Base-by-base conservation (phyloP, 2,797 vertebrate species). In the Gastrophryne carolinensis region DNA sequence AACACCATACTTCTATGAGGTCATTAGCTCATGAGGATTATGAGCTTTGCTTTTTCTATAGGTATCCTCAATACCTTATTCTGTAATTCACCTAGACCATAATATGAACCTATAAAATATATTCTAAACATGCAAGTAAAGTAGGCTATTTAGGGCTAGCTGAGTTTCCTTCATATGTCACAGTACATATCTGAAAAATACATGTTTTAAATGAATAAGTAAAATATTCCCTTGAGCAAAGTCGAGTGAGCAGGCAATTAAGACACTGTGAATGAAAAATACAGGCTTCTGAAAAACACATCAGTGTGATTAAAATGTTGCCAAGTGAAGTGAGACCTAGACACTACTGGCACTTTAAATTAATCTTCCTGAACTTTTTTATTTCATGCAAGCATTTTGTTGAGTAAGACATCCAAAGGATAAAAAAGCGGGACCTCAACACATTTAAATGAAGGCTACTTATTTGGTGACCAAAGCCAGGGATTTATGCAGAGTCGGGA, bases 381-480 rank as follows among this genome's bases (percentile, higher is more conserved):
- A 23, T 66, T 67, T 69, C 52, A 69, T 11, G 11, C 53, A 56
- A 56, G 24, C 34, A 54, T 30, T 70, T 56, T 70, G 37, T 35
- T 70, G 64, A 67, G 53, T 50, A 67, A 67, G 64, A 67, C 17
- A 57, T 56, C 34, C 39, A 52, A 57, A 35, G 17, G 27, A 41
- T 27, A 69, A 35, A 69, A 39, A 54, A 67, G 65, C 26, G 35
- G 65, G 54, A 54, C 17, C 54, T 32, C 21, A 67, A 53, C 23
- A 24, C 49, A 67, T 67, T 54, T 67, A 67, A 32, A 67, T 53
- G 54, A 67, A 67, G 19, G 21, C 50, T 54, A 67, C 49, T 47
- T 41, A 49, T 64, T 64, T 41, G 52, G 64, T 37, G 65, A 50
- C 49, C 65, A 67, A 23, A 53, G 65, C 32, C 27, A 21, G 32